Evolutionary conservation across 2,797 vertebrate species (phyloP).

Genomic region (Centroberyx gerrardi): DNA sequence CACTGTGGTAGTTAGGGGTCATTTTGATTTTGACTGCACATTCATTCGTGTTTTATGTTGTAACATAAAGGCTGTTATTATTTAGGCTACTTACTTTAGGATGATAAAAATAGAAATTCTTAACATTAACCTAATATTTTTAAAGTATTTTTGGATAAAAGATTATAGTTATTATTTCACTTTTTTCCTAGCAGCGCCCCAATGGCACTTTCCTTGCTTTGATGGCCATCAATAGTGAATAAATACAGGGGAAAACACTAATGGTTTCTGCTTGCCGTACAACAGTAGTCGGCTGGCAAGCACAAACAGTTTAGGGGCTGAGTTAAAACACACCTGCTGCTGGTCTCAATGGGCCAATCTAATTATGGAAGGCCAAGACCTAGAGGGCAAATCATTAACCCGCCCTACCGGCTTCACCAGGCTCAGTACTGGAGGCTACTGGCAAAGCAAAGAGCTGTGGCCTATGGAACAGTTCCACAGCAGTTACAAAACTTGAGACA

Average conservation of each 20-base stretch:
- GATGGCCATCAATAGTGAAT: background rate
- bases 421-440: background rate
- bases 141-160: too few relatives aligned
- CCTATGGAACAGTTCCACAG: too few relatives aligned
- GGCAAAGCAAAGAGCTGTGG: background rate
- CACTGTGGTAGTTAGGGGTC: too few relatives aligned
- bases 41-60: background rate
- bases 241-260: background rate
- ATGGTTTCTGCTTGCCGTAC: background rate
- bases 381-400: constrained; percentile 66
- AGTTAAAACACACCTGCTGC: constrained; percentile 45
- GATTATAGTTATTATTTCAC: background rate
- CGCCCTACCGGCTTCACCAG: constrained; percentile 7
- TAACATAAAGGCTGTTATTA: background rate
- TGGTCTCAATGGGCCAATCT: constrained; percentile 20
- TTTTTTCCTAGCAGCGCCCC: too few relatives aligned
- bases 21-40: background rate
- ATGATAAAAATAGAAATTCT: background rate
- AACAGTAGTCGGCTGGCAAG: background rate
- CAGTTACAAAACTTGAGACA: background rate
- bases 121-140: too few relatives aligned
- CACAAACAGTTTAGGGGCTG: background rate
- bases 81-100: too few relatives aligned
- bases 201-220: background rate
- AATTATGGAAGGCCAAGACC: background rate